phyloP scores from a whole-genome alignment of 1,140 invertebrate genomes.

The Drosophila jambulina region DNA sequence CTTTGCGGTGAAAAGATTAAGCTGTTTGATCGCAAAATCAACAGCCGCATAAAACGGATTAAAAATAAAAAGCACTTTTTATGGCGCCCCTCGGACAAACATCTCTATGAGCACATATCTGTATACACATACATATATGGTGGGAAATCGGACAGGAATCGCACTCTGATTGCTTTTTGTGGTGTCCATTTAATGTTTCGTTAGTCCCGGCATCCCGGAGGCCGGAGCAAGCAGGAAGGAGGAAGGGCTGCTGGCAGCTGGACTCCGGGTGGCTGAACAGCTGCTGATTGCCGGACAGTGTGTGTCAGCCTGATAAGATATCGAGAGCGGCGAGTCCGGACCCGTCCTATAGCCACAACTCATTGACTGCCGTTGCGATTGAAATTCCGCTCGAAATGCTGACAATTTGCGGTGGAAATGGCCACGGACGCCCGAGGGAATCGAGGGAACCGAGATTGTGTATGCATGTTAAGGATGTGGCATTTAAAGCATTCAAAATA shows the following conservation, averaged over 20 bases:
- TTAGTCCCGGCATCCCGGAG: background rate
- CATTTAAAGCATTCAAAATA: background rate
- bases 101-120: conserved; percentile 28
- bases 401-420: conserved; percentile 39
- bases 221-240: background rate
- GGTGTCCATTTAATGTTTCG: conserved; percentile 72
- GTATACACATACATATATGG: background rate
- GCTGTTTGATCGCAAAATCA: conserved; percentile 81
- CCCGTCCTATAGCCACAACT: conserved; percentile 33
- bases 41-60: conserved; percentile 78
- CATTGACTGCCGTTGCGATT: conserved; percentile 17
- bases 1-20: conserved; percentile 78
- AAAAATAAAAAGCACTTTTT: conserved; percentile 67
- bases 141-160: conserved; percentile 45
- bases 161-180: conserved; percentile 75
- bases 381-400: conserved; percentile 18
- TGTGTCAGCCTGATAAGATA: conserved; percentile 42
- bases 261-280: conserved; percentile 3
- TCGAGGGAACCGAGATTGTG: background rate
- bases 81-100: conserved; percentile 35
- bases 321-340: background rate
- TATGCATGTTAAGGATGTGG: conserved; percentile 2
- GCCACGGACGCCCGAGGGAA: background rate
- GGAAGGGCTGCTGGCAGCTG: background rate
- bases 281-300: conserved; percentile 43